A percentile compares a stretch with the other conserved stretches of the same genome.
phyloP scores from a whole-genome alignment of 2,797 vertebrate genomes.

The Dicrostonyx torquatus region DNA sequence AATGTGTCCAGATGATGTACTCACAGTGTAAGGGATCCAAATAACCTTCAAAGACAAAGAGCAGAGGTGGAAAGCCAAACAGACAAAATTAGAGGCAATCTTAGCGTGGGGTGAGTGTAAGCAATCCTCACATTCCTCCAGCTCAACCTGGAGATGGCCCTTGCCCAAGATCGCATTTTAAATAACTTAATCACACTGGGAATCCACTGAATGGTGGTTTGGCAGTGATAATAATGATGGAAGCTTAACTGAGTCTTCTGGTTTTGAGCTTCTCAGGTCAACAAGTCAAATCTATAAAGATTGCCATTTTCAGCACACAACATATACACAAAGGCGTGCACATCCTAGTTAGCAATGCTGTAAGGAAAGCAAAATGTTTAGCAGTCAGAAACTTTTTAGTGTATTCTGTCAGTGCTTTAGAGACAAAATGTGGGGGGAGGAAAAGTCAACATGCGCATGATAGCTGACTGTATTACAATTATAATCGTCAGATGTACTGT shows the following conservation, averaged over 20 bases:
- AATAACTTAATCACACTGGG: slow-evolving; percentile 43
- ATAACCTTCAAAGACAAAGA: neutral
- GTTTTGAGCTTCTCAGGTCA: neutral
- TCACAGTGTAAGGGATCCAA: neutral
- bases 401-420: slow-evolving; percentile 53
- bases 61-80: neutral
- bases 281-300: slow-evolving; percentile 34
- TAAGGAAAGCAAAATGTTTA: neutral
- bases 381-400: slow-evolving; percentile 45
- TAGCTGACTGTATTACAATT: slow-evolving; percentile 41
- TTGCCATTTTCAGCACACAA: slow-evolving; percentile 50
- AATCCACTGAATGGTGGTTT: neutral
- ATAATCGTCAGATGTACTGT: slow-evolving; percentile 52
- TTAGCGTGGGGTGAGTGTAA: accelerated
- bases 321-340: neutral
- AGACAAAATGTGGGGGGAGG: neutral
- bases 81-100: neutral
- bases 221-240: neutral
- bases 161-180: neutral
- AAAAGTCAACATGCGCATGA: neutral
- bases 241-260: neutral
- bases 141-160: neutral
- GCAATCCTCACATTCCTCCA: neutral
- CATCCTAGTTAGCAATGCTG: neutral
- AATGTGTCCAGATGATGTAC: neutral